Base-by-base conservation (phyloP, 2,888 invertebrate species). In the Hermaeophaga mercurialis region DNA sequence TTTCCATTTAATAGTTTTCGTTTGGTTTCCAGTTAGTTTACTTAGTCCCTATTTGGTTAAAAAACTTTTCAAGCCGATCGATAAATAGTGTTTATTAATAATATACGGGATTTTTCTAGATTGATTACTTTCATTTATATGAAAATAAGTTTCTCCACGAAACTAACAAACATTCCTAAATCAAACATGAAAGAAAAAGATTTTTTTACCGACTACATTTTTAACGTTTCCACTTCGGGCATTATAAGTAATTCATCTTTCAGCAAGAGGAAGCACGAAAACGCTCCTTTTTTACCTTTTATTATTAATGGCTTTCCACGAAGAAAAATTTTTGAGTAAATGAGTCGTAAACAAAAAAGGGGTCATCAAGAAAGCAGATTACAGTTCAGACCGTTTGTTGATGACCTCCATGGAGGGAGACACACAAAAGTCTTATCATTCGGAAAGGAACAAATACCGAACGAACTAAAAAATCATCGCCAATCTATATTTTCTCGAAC, bases 401-500 rank as follows among this genome's bases (percentile, higher is more conserved):
- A 77, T 75, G 76, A 76, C 75, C 75, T 74, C 74, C 69, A 18
- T 39, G 38, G 15, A 24, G 33, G 31, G 17, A 52, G 26, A 74
- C 74, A 76, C 75, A 76, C 75, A 75, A 76, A 75, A 74, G 75
- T 74, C 75, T 77, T 77, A 77, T 77, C 77, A 74, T 71, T 71
- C 63, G 72, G 72, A 73, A 73, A 68, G 72, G 73, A 75, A 74
- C 74, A 75, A 75, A 75, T 75, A 73, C 71, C 67, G 63, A 66
- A 65, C 62, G 65, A 66, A 67, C 70, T 69, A 71, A 76, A 75
- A 77, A 75, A 77, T 75, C 71, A 75, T 73, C 72, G 63, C 68
- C 74, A 70, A 73, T 74, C 73, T 72, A 73, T 73, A 70, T 71
- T 73, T 72, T 66, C 66, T 66, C 60, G 66, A 72, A 69, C 70